phyloP scores from a whole-genome alignment of 2,113 vertebrate species.

The Burhinus bistriatus region DNA sequence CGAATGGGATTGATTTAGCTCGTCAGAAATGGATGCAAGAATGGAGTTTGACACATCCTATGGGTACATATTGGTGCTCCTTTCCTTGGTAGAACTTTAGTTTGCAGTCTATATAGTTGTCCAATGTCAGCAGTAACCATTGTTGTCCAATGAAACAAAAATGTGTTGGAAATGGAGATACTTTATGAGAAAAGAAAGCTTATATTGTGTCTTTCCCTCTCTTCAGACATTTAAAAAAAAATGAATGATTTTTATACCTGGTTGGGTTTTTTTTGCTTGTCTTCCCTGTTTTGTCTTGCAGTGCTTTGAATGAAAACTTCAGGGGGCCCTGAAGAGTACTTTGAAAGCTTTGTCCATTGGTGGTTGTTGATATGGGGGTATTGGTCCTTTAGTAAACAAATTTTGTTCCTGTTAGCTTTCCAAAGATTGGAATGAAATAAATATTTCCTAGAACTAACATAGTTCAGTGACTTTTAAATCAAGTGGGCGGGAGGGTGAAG shows the following conservation, averaged over 20 bases:
- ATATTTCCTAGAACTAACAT: not conserved
- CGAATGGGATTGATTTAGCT: not conserved
- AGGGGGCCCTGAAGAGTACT: not conserved
- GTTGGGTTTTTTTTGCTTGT: not conserved
- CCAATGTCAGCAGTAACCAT: not conserved
- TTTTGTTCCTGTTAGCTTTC: not conserved
- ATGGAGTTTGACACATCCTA: not conserved
- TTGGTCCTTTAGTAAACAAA: not conserved
- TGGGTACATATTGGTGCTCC: not conserved
- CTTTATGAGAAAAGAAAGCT: not conserved
- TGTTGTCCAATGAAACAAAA: not conserved
- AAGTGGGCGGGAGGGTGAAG: not conserved
- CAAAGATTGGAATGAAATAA: not conserved
- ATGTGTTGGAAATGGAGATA: not conserved
- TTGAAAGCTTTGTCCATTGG: not conserved
- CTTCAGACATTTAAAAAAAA: not conserved
- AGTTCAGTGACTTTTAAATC: not conserved
- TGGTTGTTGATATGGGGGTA: not conserved
- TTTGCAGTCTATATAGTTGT: not conserved
- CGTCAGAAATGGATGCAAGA: not conserved
- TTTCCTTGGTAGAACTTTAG: not conserved
- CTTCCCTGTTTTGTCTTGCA: not conserved
- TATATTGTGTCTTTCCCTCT: not conserved
- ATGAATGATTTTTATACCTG: not conserved
- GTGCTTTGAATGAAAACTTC: not conserved